Percentiles rank a stretch among this genome's conserved stretches.
Evolutionary conservation across 2,888 invertebrate species (phyloP).

Genomic region (Dynastes tityus): DNA sequence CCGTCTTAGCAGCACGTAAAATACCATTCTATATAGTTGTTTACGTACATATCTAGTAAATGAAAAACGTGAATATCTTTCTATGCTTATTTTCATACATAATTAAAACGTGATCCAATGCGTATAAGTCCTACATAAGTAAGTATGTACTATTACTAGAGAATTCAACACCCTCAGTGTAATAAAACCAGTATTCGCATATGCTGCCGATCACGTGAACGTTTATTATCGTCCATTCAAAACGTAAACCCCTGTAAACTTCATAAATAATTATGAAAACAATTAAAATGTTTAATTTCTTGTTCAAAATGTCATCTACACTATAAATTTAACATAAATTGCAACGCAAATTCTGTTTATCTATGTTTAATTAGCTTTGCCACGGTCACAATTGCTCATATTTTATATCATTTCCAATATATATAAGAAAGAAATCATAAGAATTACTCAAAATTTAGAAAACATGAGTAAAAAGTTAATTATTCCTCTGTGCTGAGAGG

Average conservation of each 20-base stretch:
- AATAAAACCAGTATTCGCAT: conserved; percentile 11
- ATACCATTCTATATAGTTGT: conserved; percentile 9
- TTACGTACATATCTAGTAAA: conserved; percentile 13
- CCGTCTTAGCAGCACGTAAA: neutral
- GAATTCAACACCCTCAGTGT: conserved; percentile 19
- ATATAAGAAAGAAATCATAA: neutral
- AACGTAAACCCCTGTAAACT: conserved; percentile 16
- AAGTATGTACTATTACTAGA: conserved; percentile 1
- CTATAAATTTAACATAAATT: conserved; percentile 32
- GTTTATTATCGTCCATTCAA: neutral
- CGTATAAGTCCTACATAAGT: neutral
- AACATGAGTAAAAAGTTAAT: neutral
- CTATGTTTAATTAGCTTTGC: conserved; percentile 2
- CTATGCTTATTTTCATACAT: conserved; percentile 12
- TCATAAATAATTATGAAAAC: conserved; percentile 36
- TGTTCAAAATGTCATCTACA: conserved; percentile 37
- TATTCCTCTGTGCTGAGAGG: no score
- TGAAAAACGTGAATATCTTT: conserved; percentile 27
- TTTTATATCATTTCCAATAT: neutral
- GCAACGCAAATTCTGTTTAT: conserved; percentile 18
- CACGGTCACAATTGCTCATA: conserved; percentile 11
- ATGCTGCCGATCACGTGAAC: conserved; percentile 36
- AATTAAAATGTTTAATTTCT: conserved; percentile 33
- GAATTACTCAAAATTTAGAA: neutral
- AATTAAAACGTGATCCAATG: conserved; percentile 38